Conservation (phyloP, 2,888 invertebrate genomes). For the Limnephilus rhombicus region DNA sequence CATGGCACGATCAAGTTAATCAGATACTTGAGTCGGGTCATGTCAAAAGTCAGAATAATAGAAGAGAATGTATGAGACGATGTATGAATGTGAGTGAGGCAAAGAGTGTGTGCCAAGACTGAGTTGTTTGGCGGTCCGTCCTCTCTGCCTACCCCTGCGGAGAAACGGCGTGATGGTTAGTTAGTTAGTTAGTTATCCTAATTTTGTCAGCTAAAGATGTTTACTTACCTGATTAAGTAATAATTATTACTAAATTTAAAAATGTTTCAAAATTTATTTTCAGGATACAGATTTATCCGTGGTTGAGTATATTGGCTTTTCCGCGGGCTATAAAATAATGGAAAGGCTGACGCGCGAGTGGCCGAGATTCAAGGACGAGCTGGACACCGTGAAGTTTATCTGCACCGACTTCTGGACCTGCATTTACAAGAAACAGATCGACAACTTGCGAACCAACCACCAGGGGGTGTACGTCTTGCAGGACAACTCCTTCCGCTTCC, state of each 20-base stretch:
- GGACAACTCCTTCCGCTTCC: constrained; percentile 95
- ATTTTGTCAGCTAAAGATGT: too few species aligned
- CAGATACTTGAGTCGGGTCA: too few species aligned
- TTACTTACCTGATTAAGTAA: constrained; percentile 35
- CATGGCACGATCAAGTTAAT: too few species aligned
- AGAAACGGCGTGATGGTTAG: too few species aligned
- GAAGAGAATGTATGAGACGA: too few species aligned
- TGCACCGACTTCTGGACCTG: constrained; percentile 99
- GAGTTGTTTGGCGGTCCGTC: too few species aligned
- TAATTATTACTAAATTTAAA: not conserved
- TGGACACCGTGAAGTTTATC: constrained; percentile 98
- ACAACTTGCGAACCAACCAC: constrained; percentile 97
- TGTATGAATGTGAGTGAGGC: too few species aligned
- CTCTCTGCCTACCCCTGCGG: too few species aligned
- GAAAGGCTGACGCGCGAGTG: constrained; percentile 94
- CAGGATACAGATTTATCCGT: constrained; percentile 85
- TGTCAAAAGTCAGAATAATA: too few species aligned
- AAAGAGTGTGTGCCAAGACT: too few species aligned
- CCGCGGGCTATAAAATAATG: constrained; percentile 90
- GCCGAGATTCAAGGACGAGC: constrained; percentile 96
- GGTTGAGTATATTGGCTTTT: constrained; percentile 90
- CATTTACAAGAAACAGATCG: constrained; percentile 98
- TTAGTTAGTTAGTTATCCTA: too few species aligned
- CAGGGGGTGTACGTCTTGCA: constrained; percentile 98
- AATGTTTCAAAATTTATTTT: constrained; percentile 65